A percentile compares a stretch with the other conserved stretches of the same genome.
These are phyloP conservation scores for Hymenochirus boettgeri DNA, from an alignment of 2,113 vertebrate species.

Conservation along the genomic window DNA sequence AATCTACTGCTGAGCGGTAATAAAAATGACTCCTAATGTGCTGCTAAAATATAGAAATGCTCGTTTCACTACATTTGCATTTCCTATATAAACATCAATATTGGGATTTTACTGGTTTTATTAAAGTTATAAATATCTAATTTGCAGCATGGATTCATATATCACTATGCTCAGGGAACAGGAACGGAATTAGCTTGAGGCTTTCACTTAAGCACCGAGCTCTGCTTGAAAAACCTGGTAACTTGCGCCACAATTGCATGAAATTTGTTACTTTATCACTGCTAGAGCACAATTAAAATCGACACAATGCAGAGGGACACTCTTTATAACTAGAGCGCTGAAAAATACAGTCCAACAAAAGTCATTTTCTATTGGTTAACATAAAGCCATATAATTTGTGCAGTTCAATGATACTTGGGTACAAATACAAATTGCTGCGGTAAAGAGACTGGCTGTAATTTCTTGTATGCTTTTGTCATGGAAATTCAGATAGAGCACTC, in stretches of 20 bases:
- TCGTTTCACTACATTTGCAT: conserved; percentile 38
- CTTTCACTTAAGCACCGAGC: conserved; percentile 25
- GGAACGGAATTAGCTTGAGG: conserved; percentile 39
- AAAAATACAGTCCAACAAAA: no score
- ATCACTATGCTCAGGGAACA: conserved; percentile 26
- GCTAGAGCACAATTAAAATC: neutral
- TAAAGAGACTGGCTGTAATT: neutral
- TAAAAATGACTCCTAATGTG: conserved; percentile 16
- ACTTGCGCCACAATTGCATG: conserved; percentile 17
- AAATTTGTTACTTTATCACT: neutral
- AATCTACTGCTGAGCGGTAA: neutral
- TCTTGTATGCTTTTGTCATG: conserved; percentile 11
- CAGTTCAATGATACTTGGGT: no score
- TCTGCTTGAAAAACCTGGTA: conserved; percentile 22
- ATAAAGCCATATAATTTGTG: no score
- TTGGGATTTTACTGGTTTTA: conserved; percentile 36
- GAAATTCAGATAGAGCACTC: conserved; percentile 1
- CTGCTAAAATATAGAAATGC: conserved; percentile 30
- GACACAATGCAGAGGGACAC: neutral
- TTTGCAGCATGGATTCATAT: conserved; percentile 23
- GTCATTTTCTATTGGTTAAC: no score
- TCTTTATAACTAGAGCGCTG: neutral
- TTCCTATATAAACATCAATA: conserved; percentile 38
- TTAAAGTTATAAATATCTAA: conserved; percentile 42
- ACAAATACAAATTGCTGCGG: no score